A percentile compares a stretch with the other conserved stretches of the same genome.
phyloP scores from a whole-genome alignment of 2,797 vertebrate genomes.

The Poecilia picta region DNA sequence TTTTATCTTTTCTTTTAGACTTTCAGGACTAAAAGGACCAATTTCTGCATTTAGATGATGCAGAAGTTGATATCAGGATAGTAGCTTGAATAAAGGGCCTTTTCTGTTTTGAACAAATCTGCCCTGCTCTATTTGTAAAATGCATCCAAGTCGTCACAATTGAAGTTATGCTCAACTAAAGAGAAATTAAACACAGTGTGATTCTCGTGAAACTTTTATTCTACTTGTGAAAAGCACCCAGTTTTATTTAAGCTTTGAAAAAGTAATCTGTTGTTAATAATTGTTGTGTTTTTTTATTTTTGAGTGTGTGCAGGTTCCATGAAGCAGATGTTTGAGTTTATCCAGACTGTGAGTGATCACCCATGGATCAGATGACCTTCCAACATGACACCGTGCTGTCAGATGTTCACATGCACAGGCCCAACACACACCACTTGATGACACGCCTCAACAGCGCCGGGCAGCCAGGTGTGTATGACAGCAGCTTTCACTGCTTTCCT shows the following conservation, averaged over 20 bases:
- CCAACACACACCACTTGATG: constrained; percentile 86
- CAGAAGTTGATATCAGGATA: not conserved
- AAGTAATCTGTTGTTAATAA: too few species aligned
- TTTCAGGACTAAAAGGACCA: too few species aligned
- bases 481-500: not conserved
- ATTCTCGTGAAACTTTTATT: not conserved
- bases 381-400: constrained; percentile 90
- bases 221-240: too few species aligned
- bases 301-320: not conserved
- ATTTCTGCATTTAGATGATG: not conserved
- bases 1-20: too few species aligned
- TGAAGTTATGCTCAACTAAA: not conserved
- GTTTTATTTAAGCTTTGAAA: too few species aligned
- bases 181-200: not conserved
- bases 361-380: constrained; percentile 87
- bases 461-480: constrained; percentile 85
- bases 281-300: too few species aligned
- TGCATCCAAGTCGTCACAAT: too few species aligned
- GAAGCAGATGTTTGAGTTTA: not conserved
- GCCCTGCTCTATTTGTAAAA: too few species aligned
- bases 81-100: not conserved
- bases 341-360: not conserved
- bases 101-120: too few species aligned
- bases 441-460: constrained; percentile 86
- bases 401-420: constrained; percentile 88